Evolutionary conservation across 2,113 vertebrate genomes (phyloP), one percentile per base, ranked within the genome.

Genomic region (Aptenodytes patagonicus): DNA sequence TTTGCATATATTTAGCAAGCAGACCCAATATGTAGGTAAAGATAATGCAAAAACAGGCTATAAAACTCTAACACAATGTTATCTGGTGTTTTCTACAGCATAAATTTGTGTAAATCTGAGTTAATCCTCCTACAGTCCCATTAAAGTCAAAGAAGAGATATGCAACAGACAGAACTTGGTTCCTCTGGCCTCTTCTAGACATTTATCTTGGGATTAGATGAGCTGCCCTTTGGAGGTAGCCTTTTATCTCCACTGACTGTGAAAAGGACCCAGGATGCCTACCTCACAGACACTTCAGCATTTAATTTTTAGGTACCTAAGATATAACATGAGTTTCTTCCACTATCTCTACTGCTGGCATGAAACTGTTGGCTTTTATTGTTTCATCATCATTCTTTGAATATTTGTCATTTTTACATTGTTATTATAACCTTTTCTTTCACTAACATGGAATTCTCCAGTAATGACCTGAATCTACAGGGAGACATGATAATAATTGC

Each of bases 331-430:
- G 5, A 90, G 34, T 92, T 89, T 87, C 55, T 93, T 79, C n/a
- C 5, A 38, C 55, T 92, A 13, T 83, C 29, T 80, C 60, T 78
- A 52, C 31, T 81, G 10, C 55, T 86, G 61, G 28, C 49, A 54
- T 52, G 51, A 72, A 87, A 73, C 32, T 46, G 19, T 22, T 78
- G 38, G 10, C 4, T 66, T 93, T 94, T 78, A 95, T 62, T 84
- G 19, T 18, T 71, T 84, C 69, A 71, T 68, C 75, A 62, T 86
- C 38, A 87, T 96, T 95, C 86, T 94, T 90, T 42, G 32, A 94
- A 94, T 95, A 87, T 68, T 94, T 95, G n/a, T 57, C 21, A 86
- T 92, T 92, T 93, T 92, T 92, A 69, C 34, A 40, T 46, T 92
- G 69, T 79, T 95, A n/a, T 87, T 92, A 60, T 57, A 97, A 89